Conservation (phyloP, 2,113 vertebrate genomes). For the Prinia subflava region DNA sequence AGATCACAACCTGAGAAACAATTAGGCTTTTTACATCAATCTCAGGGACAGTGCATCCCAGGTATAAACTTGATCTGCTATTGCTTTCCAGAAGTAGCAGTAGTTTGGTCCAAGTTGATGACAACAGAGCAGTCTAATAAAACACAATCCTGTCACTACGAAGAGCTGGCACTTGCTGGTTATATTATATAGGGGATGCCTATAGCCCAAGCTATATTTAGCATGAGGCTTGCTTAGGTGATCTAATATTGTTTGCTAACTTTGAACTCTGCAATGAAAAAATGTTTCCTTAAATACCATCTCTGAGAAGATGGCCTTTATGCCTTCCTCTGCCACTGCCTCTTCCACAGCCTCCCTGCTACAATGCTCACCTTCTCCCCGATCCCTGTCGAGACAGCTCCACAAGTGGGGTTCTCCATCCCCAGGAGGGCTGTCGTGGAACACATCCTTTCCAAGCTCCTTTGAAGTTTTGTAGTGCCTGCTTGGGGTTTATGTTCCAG, state of each 20-base stretch:
- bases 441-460: neutral
- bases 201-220: neutral
- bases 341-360: neutral
- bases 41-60: accelerated
- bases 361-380: neutral
- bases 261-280: neutral
- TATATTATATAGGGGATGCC: neutral
- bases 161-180: neutral
- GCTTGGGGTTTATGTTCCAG: neutral
- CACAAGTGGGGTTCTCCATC: neutral
- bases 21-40: neutral
- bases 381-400: accelerated
- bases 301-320: neutral
- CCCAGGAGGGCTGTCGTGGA: neutral
- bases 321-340: neutral
- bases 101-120: neutral
- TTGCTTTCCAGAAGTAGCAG: neutral
- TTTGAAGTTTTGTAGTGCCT: neutral
- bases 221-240: neutral
- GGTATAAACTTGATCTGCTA: neutral
- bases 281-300: neutral
- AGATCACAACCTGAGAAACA: neutral
- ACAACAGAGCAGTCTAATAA: neutral
- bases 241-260: neutral
- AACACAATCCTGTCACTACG: neutral